Conservation (phyloP, 1,140 invertebrate species). For the Drosophila mojavensis region DNA sequence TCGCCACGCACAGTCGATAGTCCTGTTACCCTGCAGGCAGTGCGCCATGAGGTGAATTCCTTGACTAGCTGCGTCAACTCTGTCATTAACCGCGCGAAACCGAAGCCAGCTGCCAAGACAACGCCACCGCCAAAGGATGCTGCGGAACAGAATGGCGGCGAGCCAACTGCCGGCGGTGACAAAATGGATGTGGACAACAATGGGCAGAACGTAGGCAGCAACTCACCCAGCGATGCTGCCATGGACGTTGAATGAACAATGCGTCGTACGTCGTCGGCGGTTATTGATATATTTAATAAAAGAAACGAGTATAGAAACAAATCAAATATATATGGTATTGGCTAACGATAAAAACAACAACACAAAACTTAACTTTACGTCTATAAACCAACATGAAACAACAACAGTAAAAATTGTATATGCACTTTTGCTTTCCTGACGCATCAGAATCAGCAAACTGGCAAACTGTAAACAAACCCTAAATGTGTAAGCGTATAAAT, state of each 20-base stretch:
- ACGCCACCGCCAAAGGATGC: constrained; percentile 69
- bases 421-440: constrained; percentile 52
- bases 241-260: constrained; percentile 69
- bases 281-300: constrained; percentile 46
- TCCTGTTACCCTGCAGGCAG: constrained; percentile 90
- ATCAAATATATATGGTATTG: constrained; percentile 61
- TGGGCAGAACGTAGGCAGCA: constrained; percentile 42
- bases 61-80: constrained; percentile 79
- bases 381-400: constrained; percentile 24
- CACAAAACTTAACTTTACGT: constrained; percentile 39
- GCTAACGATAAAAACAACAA: constrained; percentile 60
- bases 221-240: constrained; percentile 32
- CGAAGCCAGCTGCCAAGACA: constrained; percentile 77
- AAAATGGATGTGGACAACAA: constrained; percentile 72
- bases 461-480: constrained; percentile 39
- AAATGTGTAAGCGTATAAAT: constrained; percentile 47
- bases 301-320: constrained; percentile 3
- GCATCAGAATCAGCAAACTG: constrained; percentile 48
- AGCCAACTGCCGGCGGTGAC: constrained; percentile 48
- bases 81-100: constrained; percentile 83
- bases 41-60: constrained; percentile 88
- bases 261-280: constrained; percentile 20
- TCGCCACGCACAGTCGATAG: constrained; percentile 88
- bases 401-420: constrained; percentile 50
- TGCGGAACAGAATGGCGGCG: constrained; percentile 76